These are phyloP conservation scores for Agonopterix subpropinquella DNA, from an alignment of 2,888 invertebrate genomes.

Conservation along the genomic window DNA sequence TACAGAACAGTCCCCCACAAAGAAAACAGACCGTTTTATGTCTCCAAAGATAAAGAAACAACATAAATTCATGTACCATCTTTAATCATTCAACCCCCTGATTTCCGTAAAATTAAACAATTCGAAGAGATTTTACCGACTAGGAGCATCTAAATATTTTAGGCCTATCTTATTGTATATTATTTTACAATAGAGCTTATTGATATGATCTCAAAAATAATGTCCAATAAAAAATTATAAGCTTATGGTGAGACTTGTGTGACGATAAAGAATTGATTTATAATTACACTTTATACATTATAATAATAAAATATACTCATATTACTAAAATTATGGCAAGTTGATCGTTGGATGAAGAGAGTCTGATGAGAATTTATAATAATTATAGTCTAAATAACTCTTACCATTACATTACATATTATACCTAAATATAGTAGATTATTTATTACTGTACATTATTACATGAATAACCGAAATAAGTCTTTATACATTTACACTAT, in stretches of 20 bases:
- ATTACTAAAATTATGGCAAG: conserved; percentile 10
- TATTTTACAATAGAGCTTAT: background rate
- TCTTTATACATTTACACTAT: conserved; percentile 20
- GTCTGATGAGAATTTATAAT: background rate
- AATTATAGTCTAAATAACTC: background rate
- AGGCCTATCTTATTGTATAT: background rate
- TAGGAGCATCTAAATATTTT: conserved; percentile 5
- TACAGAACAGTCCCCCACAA: too few relatives aligned
- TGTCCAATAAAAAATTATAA: too few relatives aligned
- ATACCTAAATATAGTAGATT: background rate
- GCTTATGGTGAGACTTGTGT: background rate
- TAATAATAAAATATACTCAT: background rate
- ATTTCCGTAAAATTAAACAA: conserved; percentile 4
- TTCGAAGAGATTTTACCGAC: conserved; percentile 5
- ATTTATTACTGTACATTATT: too few relatives aligned
- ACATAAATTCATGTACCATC: background rate
- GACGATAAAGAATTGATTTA: background rate
- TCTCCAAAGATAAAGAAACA: too few relatives aligned
- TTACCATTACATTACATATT: conserved; percentile 2
- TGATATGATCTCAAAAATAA: background rate
- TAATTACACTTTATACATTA: background rate
- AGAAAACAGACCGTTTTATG: too few relatives aligned
- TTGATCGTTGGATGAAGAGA: background rate
- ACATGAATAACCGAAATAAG: conserved; percentile 14
- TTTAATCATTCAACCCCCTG: conserved; percentile 1